Evolutionary conservation across 2,888 invertebrate species (phyloP).

Genomic region (Oxyteleia sp.): DNA sequence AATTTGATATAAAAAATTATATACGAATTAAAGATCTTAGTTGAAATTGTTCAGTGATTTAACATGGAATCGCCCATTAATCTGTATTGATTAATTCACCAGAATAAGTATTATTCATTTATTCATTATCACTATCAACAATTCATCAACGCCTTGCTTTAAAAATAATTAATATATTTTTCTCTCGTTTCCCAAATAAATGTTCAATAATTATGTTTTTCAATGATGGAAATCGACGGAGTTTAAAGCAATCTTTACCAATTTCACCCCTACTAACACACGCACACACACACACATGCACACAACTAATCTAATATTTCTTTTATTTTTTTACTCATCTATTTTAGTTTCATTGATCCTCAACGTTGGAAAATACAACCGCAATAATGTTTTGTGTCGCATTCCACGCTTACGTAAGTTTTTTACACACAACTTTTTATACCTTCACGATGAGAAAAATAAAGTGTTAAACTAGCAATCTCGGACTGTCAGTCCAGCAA

Average conservation of each 20-base stretch:
- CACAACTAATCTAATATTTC: conserved; percentile 20
- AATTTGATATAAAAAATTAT: too few relatives aligned
- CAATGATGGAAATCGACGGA: conserved; percentile 29
- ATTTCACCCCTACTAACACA: neutral
- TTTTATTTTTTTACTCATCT: conserved; percentile 53
- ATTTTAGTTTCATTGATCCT: conserved; percentile 69
- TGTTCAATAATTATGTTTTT: neutral
- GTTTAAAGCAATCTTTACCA: neutral
- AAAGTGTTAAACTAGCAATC: too few relatives aligned
- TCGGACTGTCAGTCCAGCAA: too few relatives aligned
- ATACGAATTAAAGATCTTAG: too few relatives aligned
- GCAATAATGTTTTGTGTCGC: conserved; percentile 59
- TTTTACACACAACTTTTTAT: conserved; percentile 24
- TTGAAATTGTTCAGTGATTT: too few relatives aligned
- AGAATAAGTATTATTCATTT: too few relatives aligned
- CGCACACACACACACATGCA: too few relatives aligned
- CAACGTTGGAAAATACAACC: conserved; percentile 59
- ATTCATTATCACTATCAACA: too few relatives aligned
- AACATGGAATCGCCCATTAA: too few relatives aligned
- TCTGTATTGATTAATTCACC: too few relatives aligned
- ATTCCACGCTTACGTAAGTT: conserved; percentile 65
- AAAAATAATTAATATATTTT: neutral
- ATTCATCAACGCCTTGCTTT: too few relatives aligned
- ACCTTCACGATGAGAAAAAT: too few relatives aligned
- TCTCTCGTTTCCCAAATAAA: neutral